These are phyloP conservation scores for Drosophila eugracilis DNA, from an alignment of 1,140 invertebrate species.

Conservation along the genomic window DNA sequence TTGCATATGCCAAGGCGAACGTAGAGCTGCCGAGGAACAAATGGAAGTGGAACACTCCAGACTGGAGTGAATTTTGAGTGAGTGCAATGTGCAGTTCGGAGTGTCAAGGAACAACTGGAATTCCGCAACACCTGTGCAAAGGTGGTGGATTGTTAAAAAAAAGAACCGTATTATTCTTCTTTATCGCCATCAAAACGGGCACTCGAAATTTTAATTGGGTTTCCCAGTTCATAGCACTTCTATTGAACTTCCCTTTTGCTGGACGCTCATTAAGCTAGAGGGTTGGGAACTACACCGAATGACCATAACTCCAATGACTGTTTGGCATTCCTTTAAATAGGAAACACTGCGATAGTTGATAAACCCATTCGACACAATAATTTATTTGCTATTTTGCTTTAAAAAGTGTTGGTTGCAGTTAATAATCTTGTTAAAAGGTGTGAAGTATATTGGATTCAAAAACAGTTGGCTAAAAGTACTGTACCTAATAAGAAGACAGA, in stretches of 20 bases:
- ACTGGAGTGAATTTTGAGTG: constrained; percentile 26
- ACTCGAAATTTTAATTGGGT: constrained; percentile 72
- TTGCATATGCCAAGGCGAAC: constrained; percentile 54
- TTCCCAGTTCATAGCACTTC: constrained; percentile 52
- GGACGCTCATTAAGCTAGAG: constrained; percentile 57
- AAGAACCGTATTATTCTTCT: constrained; percentile 16
- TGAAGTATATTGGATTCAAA: too few species aligned
- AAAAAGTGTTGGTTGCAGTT: too few species aligned
- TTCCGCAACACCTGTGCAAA: constrained; percentile 37
- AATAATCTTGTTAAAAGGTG: too few species aligned
- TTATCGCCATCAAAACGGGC: constrained; percentile 40
- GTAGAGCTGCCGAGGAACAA: constrained; percentile 31
- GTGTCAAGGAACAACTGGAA: constrained; percentile 36
- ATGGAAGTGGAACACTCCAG: constrained; percentile 6
- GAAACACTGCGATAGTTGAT: constrained; percentile 2
- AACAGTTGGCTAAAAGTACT: too few species aligned
- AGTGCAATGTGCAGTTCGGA: constrained; percentile 56
- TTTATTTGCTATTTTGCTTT: too few species aligned
- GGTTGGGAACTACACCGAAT: constrained; percentile 55
- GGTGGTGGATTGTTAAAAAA: not conserved
- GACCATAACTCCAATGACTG: constrained; percentile 49
- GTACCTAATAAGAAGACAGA: too few species aligned
- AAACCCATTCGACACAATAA: too few species aligned
- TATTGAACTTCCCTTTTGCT: constrained; percentile 46
- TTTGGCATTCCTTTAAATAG: constrained; percentile 3